Conservation (phyloP, 2,888 invertebrate species). For the Apodemia mormo region DNA sequence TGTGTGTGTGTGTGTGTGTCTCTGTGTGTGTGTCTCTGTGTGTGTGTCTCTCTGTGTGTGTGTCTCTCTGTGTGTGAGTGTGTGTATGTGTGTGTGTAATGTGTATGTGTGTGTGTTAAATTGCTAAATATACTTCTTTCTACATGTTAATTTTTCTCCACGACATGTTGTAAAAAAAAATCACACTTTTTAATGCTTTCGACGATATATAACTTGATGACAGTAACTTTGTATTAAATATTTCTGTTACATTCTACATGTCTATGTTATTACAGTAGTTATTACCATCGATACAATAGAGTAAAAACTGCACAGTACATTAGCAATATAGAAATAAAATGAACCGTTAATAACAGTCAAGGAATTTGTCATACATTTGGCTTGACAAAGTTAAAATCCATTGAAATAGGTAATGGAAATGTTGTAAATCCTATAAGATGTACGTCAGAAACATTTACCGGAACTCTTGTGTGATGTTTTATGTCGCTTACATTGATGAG, state of each 20-base stretch:
- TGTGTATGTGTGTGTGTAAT: too few species aligned
- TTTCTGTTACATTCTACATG: not conserved
- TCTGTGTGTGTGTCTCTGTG: too few species aligned
- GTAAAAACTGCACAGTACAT: not conserved
- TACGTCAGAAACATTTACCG: conserved; percentile 55
- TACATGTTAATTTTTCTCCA: too few species aligned
- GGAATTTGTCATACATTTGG: conserved; percentile 25
- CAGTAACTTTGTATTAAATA: not conserved
- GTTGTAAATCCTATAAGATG: conserved; percentile 61
- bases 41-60: too few species aligned
- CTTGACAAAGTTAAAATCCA: conserved; percentile 47
- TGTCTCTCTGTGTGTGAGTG: too few species aligned
- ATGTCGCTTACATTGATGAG: conserved; percentile 70
- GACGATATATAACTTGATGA: too few species aligned
- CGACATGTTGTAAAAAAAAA: too few species aligned
- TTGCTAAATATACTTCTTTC: too few species aligned
- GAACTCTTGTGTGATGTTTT: conserved; percentile 60
- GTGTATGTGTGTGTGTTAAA: too few species aligned
- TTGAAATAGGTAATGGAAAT: conserved; percentile 53
- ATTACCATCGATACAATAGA: conserved; percentile 4
- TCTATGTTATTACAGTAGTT: not conserved
- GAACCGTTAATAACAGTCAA: conserved; percentile 44
- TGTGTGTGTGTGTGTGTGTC: too few species aligned
- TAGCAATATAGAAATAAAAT: conserved; percentile 32
- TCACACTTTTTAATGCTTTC: too few species aligned